A percentile compares a stretch with the other conserved stretches of the same genome.
phyloP scores from a whole-genome alignment of 1,140 invertebrate species.

The Latrodectus geometricus region DNA sequence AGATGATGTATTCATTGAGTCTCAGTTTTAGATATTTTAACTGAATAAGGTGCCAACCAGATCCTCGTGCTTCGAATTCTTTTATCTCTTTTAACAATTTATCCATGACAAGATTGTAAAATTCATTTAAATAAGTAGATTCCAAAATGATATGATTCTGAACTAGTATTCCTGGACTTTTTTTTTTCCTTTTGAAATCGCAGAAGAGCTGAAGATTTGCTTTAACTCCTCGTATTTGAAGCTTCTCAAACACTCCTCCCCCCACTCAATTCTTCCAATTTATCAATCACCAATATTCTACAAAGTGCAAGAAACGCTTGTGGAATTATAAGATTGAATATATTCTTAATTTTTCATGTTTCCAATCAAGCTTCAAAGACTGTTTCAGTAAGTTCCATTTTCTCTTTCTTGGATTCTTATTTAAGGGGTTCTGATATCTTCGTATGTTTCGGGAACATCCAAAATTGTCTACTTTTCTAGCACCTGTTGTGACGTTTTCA shows the following conservation, averaged over 20 bases:
- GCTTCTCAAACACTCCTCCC: background rate
- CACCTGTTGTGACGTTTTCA: background rate
- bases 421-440: no score
- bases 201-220: conserved; percentile 16
- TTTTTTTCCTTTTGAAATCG: background rate
- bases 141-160: conserved; percentile 10
- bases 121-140: conserved; percentile 16
- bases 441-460: background rate
- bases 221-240: background rate
- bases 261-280: no score
- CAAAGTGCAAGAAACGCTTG: conserved; percentile 11
- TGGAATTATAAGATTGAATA: background rate
- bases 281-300: no score
- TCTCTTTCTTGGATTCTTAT: background rate
- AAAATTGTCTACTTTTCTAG: background rate
- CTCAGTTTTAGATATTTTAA: background rate
- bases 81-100: conserved; percentile 6
- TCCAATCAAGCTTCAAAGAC: conserved; percentile 12
- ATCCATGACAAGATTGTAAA: conserved; percentile 1
- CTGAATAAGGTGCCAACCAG: background rate
- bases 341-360: conserved; percentile 6
- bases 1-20: conserved; percentile 40
- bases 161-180: background rate
- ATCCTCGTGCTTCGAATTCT: conserved; percentile 25
- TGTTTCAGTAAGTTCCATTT: conserved; percentile 1